Evolutionary conservation across 2,113 vertebrate genomes (phyloP), one percentile per base, ranked within the genome.

Genomic region (Sapajus apella): DNA sequence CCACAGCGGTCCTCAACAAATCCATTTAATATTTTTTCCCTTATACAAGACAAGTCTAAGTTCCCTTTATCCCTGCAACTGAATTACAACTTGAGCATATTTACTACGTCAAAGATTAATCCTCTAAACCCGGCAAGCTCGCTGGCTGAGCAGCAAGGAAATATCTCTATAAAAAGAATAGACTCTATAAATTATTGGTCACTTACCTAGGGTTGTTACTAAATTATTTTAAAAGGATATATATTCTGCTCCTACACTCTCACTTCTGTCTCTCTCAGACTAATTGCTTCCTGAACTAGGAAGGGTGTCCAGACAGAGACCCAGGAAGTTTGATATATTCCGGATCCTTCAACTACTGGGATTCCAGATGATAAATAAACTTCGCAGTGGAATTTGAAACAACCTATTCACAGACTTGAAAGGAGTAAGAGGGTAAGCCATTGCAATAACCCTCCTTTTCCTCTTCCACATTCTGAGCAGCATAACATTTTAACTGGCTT

Each of bases 161-260:
- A 97, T 98, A 97, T 98, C 98, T 98, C 98, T 97, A 98, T 98
- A 98, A 98, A 98, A 95, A 97, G 98, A 98, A 98, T 97, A 98
- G 98, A 98, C 95, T 98, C 98, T 96, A 98, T 98, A 98, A 98
- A 98, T 98, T 98, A 98, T 97, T 97, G 97, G 98, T 98, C 98
- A 98, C 98, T 98, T 98, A 98, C 97, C 97, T 98, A 98, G 90
- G 79, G 96, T 97, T 98, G 98, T 98, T 98, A 98, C 98, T 98
- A 98, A 98, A 97, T 97, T 98, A 98, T 98, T 97, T 98, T 98
- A 97, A 98, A 97, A 97, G 97, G 96, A 98, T 97, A 98, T 97
- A 97, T 98, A 97, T 97, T 98, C 97, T 97, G 94, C 76, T 97
- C 76, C 90, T 97, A 90, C 85, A 98, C 94, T 97, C 92, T 96